These are phyloP conservation scores for Drosophila vallismaia DNA, from an alignment of 2,888 invertebrate genomes.

Conservation along the genomic window DNA sequence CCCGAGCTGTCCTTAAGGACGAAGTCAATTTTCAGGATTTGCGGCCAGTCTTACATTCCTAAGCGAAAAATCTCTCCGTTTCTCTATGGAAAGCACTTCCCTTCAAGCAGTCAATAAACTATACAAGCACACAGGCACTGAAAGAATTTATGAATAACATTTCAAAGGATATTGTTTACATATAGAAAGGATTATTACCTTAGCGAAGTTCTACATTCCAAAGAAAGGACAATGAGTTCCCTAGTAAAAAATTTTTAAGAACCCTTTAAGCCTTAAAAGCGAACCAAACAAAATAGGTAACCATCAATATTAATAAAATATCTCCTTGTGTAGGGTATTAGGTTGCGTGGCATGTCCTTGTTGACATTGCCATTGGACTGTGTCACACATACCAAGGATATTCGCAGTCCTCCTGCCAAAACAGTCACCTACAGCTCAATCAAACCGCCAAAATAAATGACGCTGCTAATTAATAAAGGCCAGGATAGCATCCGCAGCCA, in stretches of 20 bases:
- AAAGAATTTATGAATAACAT: conserved; percentile 5
- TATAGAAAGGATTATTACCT: no score
- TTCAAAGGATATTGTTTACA: background rate
- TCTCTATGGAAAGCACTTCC: conserved; percentile 81
- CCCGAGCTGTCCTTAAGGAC: conserved; percentile 24
- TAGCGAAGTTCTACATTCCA: no score
- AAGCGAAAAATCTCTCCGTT: conserved; percentile 62
- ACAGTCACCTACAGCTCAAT: conserved; percentile 52
- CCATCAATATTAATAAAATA: background rate
- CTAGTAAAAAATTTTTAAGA: no score
- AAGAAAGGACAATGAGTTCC: no score
- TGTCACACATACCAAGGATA: conserved; percentile 11
- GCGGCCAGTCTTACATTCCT: conserved; percentile 73
- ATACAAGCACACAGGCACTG: conserved; percentile 56
- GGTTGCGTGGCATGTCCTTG: conserved; percentile 70
- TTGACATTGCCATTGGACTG: conserved; percentile 62
- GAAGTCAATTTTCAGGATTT: conserved; percentile 82
- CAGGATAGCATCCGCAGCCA: conserved; percentile 22
- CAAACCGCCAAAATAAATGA: conserved; percentile 60
- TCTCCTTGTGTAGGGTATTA: conserved; percentile 48
- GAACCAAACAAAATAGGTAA: no score
- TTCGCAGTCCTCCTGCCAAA: background rate
- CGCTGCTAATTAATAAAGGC: conserved; percentile 67
- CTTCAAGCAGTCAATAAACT: conserved; percentile 80
- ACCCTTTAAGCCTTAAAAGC: no score